Conservation (phyloP, 2,888 invertebrate genomes). For the Aricia artaxerxes region DNA sequence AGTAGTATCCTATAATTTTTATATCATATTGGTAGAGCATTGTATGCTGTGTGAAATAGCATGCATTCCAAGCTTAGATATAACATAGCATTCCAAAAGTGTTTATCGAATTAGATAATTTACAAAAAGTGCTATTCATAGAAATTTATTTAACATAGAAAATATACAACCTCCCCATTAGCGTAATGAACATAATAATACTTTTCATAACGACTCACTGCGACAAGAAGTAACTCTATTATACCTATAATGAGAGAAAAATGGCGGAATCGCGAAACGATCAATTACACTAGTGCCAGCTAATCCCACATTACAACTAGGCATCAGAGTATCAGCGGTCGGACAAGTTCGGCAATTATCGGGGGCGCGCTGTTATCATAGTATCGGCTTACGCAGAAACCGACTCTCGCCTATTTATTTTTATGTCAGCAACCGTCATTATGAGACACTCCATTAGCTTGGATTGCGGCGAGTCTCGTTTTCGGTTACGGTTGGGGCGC, state of each 20-base stretch:
- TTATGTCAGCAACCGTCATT: conserved; percentile 81
- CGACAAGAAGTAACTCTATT: conserved; percentile 12
- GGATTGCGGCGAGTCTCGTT: conserved; percentile 77
- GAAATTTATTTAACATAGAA: not conserved
- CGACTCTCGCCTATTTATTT: conserved; percentile 81
- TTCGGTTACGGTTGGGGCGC: conserved; percentile 78
- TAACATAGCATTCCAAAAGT: not conserved
- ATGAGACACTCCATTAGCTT: conserved; percentile 81
- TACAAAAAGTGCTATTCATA: not conserved
- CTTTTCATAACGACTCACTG: not conserved
- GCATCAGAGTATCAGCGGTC: conserved; percentile 47
- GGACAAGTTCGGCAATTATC: conserved; percentile 78
- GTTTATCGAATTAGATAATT: not conserved
- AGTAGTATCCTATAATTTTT: not conserved
- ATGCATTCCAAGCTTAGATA: not conserved
- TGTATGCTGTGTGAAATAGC: not conserved
- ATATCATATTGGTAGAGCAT: not conserved
- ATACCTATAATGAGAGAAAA: conserved; percentile 34
- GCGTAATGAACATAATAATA: not conserved
- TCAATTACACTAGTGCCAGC: conserved; percentile 64
- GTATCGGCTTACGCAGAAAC: conserved; percentile 81
- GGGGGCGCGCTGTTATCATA: conserved; percentile 80
- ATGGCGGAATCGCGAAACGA: conserved; percentile 41
- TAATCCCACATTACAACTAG: conserved; percentile 67
- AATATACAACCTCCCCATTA: not conserved